These are phyloP conservation scores for Pachyseris speciosa DNA, from an alignment of 64 coral and sea anemone species.

Conservation along the genomic window DNA sequence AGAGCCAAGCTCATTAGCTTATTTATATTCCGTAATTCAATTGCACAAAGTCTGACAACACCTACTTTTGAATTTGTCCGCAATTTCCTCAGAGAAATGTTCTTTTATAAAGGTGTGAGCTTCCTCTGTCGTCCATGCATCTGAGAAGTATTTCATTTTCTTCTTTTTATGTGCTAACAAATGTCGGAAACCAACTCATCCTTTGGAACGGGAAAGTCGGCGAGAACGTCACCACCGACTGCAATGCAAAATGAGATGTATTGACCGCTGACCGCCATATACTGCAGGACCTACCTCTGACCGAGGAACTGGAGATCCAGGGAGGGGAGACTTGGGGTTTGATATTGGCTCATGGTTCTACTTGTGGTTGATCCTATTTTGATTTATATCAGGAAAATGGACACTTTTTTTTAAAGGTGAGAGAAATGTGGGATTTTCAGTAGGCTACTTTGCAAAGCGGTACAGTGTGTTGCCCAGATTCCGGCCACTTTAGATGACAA, in stretches of 20 bases:
- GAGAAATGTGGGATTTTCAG: too few species aligned
- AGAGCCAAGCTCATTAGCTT: background rate
- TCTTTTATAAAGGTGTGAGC: background rate
- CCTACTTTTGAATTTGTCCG: background rate
- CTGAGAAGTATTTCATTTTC: background rate
- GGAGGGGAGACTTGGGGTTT: too few species aligned
- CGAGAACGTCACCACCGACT: background rate
- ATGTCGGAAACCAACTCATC: background rate
- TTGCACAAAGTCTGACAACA: background rate
- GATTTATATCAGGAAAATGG: too few species aligned
- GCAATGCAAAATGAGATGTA: conserved; percentile 1
- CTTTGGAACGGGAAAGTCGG: background rate
- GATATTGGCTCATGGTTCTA: too few species aligned
- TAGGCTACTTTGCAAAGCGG: too few species aligned
- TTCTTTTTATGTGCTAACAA: background rate
- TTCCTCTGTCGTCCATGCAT: background rate
- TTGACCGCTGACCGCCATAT: conserved; percentile 1
- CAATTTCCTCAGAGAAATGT: background rate
- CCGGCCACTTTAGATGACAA: too few species aligned
- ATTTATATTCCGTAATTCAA: background rate
- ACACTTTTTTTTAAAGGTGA: too few species aligned
- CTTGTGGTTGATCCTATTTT: too few species aligned
- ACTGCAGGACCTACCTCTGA: too few species aligned
- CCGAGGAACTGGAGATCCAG: too few species aligned
- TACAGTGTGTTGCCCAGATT: too few species aligned